phyloP scores from a whole-genome alignment of 2,113 vertebrate species.

The Mohoua ochrocephala region DNA sequence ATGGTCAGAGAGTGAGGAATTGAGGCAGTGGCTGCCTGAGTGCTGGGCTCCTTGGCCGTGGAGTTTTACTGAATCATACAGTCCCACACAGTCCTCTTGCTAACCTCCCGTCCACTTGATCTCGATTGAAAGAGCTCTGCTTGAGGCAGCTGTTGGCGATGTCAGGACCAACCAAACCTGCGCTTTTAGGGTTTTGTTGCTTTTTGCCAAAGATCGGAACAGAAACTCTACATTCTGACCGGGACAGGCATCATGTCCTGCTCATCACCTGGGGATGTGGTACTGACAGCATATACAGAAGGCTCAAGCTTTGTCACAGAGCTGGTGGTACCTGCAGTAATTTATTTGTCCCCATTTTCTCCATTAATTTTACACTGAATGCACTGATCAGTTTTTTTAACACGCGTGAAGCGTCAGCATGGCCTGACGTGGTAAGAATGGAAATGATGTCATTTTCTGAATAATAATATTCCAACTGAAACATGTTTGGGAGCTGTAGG shows the following conservation, averaged over 20 bases:
- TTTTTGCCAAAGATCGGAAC: not conserved
- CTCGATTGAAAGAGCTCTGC: not conserved
- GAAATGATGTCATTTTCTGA: not conserved
- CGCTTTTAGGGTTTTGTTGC: not conserved
- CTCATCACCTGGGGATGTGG: not conserved
- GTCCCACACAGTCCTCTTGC: not conserved
- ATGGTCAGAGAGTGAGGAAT: not conserved
- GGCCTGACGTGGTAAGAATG: not conserved
- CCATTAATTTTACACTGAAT: not conserved
- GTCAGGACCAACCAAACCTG: not conserved
- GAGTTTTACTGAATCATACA: rapidly evolving
- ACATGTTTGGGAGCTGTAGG: not conserved
- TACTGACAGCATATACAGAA: not conserved
- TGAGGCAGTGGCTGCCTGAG: not conserved
- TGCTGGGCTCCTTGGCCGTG: not conserved
- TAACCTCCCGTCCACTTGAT: not conserved
- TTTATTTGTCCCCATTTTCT: not conserved
- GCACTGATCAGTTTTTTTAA: not conserved
- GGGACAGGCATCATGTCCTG: not conserved
- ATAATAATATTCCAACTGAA: not conserved
- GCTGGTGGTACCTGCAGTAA: not conserved
- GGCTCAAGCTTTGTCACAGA: not conserved
- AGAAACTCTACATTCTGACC: not conserved
- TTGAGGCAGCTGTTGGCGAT: not conserved
- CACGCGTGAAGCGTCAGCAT: not conserved